Evolutionary conservation across 2,113 vertebrate genomes (phyloP).

Genomic region (Nicator chloris): DNA sequence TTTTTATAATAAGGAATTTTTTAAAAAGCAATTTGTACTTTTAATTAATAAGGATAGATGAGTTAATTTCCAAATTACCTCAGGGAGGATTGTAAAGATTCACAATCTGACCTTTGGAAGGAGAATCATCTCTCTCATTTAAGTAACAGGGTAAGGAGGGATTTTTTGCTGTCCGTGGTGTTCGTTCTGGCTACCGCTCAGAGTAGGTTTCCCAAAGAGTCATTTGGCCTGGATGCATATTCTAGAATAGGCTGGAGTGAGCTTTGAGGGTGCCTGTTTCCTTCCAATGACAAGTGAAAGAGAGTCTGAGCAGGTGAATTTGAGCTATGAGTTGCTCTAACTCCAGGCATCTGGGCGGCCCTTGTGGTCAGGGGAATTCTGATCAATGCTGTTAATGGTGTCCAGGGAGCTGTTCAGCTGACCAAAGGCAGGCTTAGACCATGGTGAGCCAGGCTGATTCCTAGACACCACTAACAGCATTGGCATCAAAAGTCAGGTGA

Average conservation of each 20-base stretch:
- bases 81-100: neutral
- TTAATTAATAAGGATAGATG: neutral
- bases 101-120: neutral
- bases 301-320: neutral
- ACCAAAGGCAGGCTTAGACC: neutral
- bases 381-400: neutral
- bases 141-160: neutral
- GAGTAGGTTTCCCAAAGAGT: neutral
- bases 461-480: neutral
- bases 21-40: neutral
- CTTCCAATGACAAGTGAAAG: neutral
- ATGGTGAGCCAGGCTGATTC: neutral
- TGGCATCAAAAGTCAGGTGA: neutral
- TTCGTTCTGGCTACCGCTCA: rapidly evolving
- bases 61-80: neutral
- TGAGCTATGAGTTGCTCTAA: neutral
- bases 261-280: neutral
- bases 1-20: neutral
- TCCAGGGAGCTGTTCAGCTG: neutral
- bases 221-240: neutral
- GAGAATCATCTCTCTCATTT: neutral
- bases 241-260: neutral
- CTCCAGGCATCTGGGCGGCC: neutral
- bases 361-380: neutral
- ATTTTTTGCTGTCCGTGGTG: neutral